Conservation (phyloP, 2,888 invertebrate genomes). For the Chrysodeixis includens region DNA sequence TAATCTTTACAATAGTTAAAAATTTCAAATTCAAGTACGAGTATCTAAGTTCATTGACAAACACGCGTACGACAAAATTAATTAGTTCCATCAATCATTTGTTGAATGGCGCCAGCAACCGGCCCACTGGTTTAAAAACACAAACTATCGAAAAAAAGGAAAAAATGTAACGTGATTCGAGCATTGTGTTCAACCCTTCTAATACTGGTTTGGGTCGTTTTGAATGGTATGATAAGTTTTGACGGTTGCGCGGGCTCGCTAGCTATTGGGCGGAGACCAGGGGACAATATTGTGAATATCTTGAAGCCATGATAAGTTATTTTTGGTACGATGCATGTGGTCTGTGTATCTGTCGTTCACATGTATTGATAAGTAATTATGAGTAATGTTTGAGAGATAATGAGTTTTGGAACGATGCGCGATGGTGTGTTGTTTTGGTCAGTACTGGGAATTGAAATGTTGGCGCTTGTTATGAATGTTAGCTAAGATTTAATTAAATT, state of each 20-base stretch:
- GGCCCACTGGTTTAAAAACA: constrained; percentile 82
- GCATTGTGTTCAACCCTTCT: constrained; percentile 84
- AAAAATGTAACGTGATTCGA: constrained; percentile 83
- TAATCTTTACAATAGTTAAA: constrained; percentile 70
- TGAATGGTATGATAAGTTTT: constrained; percentile 59
- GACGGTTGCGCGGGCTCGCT: constrained; percentile 72
- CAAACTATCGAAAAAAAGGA: constrained; percentile 67
- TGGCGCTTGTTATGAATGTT: too few relatives aligned
- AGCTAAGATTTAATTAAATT: too few relatives aligned
- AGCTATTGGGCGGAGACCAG: constrained; percentile 77
- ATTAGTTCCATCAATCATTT: constrained; percentile 88
- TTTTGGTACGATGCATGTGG: constrained; percentile 44
- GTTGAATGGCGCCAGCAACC: constrained; percentile 80
- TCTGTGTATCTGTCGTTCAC: constrained; percentile 28
- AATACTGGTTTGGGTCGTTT: constrained; percentile 36
- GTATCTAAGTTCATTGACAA: constrained; percentile 74
- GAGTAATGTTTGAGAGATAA: constrained; percentile 23
- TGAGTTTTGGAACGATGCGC: constrained; percentile 4
- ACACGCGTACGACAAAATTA: constrained; percentile 84
- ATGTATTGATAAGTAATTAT: constrained; percentile 39
- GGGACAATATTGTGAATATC: constrained; percentile 82
- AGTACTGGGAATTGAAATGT: not conserved
- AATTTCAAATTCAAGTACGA: constrained; percentile 80
- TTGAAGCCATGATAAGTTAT: constrained; percentile 63
- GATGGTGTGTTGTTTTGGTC: not conserved